These are phyloP conservation scores for Sisyra nigra DNA, from an alignment of 2,888 invertebrate genomes.

Conservation along the genomic window DNA sequence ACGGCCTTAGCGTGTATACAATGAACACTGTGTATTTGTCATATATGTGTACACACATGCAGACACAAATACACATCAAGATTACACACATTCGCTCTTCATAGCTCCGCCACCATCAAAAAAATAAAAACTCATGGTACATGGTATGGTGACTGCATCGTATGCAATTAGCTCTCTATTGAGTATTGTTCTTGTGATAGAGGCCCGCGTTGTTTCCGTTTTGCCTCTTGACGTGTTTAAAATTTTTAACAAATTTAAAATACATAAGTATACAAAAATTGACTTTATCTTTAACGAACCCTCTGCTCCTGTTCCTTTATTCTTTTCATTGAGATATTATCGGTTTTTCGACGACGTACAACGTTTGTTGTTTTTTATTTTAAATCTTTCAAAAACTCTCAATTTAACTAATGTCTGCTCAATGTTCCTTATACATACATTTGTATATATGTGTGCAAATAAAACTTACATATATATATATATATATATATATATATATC, in stretches of 20 bases:
- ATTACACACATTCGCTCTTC: too few species aligned
- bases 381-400: too few species aligned
- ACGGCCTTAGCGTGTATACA: constrained; percentile 5
- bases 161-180: too few species aligned
- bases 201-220: too few species aligned
- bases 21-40: neutral
- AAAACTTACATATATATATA: neutral
- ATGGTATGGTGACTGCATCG: too few species aligned
- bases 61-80: neutral
- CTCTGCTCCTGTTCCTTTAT: neutral
- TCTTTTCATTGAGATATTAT: neutral
- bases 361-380: neutral
- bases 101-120: too few species aligned
- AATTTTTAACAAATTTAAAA: neutral
- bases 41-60: neutral
- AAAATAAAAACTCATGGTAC: too few species aligned
- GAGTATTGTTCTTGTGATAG: too few species aligned
- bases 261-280: neutral
- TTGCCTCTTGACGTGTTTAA: too few species aligned
- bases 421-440: neutral
- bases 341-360: neutral
- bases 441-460: neutral
- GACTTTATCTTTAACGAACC: neutral
- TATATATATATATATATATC: neutral
- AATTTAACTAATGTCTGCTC: neutral